Evolutionary conservation across 2,888 invertebrate genomes (phyloP), one percentile per base, ranked within the genome.

Genomic region (Metopia argyrocephala): DNA sequence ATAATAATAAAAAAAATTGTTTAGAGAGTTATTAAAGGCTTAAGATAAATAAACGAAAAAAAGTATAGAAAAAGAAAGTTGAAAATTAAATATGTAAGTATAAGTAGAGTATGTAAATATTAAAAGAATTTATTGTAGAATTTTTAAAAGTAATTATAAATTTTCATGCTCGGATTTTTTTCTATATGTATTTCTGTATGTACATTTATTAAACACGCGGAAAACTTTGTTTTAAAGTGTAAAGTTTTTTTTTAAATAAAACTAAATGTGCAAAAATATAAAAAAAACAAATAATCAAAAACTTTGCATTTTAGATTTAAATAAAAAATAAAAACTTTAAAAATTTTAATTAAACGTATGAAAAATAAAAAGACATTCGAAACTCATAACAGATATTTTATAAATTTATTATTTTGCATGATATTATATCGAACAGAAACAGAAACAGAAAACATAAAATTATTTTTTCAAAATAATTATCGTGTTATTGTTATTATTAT

Each of bases 1-100:
- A 31, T 65, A 82, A 71, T 57, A 74, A 76, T 75, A 75, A 83
- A n/a, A n/a, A n/a, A n/a, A 74, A 78, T 64, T 64, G 70, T 46
- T 70, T 74, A 69, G 65, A 74, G 59, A n/a, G n/a, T n/a, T 76
- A 64, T 15, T 61, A 65, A 73, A 85, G 83, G 84, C 85, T 84
- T 84, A 83, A 54, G 78, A 69, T 79, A 79, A 81, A 84, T 56
- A 73, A 71, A 73, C 38, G 52, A 66, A 78, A 62, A 69, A n/a
- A n/a, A n/a, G n/a, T 57, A 76, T 46, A 75, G 21, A 79, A 82
- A 71, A 54, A 82, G 69, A 76, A 56, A 80, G 76, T 64, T 46
- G 64, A 31, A 28, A 69, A 79, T 61, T 64, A 82, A 70, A 48
- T 68, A 38, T 28, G 56, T 70, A 50, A 38, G 50, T 12, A 38